phyloP scores from a whole-genome alignment of 2,113 vertebrate species.

The Himantopus leucocephalus region DNA sequence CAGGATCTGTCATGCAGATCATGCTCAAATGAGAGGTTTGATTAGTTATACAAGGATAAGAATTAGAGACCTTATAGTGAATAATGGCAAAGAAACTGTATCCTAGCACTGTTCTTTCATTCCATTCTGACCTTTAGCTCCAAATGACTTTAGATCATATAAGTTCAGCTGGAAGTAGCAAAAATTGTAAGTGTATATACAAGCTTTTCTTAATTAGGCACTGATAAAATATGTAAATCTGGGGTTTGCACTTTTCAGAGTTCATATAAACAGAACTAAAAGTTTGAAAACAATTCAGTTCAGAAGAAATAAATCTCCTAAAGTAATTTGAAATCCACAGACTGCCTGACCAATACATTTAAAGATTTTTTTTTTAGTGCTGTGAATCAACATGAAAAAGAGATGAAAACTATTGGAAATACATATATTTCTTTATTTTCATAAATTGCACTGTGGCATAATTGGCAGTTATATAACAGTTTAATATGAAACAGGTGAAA shows the following conservation, averaged over 20 bases:
- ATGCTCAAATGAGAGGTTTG: background rate
- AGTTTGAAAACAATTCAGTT: background rate
- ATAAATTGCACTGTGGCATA: background rate
- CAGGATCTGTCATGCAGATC: background rate
- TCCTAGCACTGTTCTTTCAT: background rate
- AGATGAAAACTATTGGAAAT: background rate
- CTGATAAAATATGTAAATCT: background rate
- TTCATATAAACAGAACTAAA: background rate
- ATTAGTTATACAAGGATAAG: background rate
- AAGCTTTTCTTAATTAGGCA: background rate
- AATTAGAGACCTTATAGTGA: background rate
- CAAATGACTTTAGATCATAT: background rate
- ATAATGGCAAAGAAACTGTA: background rate
- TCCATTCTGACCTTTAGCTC: background rate
- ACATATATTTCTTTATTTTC: background rate
- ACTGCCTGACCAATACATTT: background rate
- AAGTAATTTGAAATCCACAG: background rate
- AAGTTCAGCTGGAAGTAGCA: background rate
- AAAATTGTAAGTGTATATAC: background rate
- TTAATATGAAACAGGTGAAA: background rate
- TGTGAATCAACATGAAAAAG: background rate
- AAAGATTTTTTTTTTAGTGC: background rate
- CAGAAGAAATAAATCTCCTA: background rate
- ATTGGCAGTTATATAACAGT: background rate
- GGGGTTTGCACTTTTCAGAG: background rate